phyloP scores from a whole-genome alignment of 2,888 invertebrate genomes.

The Ametastegia equiseti region DNA sequence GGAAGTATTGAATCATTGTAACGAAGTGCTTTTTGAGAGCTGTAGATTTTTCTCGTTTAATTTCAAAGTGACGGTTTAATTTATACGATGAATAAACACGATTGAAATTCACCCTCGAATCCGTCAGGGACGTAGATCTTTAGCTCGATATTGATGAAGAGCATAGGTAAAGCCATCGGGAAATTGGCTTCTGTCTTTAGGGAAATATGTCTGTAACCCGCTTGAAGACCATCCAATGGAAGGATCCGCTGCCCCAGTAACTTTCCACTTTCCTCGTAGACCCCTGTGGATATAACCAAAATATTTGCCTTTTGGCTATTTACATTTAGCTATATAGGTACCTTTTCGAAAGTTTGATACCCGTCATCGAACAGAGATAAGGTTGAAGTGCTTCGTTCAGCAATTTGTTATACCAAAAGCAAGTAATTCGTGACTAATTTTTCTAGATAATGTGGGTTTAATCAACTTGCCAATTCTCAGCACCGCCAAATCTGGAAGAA shows the following conservation, averaged over 20 bases:
- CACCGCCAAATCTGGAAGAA: conserved; percentile 84
- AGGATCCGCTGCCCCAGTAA: conserved; percentile 84
- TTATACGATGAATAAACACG: background rate
- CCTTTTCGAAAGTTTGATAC: background rate
- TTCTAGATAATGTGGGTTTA: too few relatives aligned
- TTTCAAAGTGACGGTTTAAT: background rate
- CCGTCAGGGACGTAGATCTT: conserved; percentile 87
- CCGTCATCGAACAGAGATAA: background rate
- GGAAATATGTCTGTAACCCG: conserved; percentile 84
- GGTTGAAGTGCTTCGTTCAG: background rate
- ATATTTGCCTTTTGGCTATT: background rate
- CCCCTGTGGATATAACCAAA: conserved; percentile 67
- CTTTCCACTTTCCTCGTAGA: conserved; percentile 85
- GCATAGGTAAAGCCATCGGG: conserved; percentile 83
- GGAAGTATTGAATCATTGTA: background rate
- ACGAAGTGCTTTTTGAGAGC: background rate
- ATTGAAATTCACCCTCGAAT: conserved; percentile 78
- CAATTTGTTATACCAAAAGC: too few relatives aligned
- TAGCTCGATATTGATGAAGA: conserved; percentile 84
- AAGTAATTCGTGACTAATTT: too few relatives aligned
- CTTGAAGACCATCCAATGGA: conserved; percentile 84
- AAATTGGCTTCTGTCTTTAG: conserved; percentile 85
- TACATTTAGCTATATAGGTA: too few relatives aligned
- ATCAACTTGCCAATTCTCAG: conserved; percentile 79
- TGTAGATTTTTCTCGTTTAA: background rate